Percentiles rank a stretch among this genome's conserved stretches.
Conservation (phyloP, 2,113 vertebrate genomes). For the Cyphomyrus plagiostoma region DNA sequence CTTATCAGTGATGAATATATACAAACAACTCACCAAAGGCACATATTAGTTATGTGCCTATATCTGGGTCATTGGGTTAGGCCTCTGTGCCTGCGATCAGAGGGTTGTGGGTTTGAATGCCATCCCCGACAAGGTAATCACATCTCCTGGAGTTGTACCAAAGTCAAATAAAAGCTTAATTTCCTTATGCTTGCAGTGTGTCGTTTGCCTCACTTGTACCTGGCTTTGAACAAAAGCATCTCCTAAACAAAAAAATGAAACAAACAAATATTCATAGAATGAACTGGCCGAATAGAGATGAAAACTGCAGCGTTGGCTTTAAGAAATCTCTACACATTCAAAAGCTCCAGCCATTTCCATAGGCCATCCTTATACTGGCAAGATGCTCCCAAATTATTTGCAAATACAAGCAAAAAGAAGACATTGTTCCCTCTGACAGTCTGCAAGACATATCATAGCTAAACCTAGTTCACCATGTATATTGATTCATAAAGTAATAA, state of each 20-base stretch:
- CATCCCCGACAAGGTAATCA: neutral
- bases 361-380: neutral
- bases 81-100: neutral
- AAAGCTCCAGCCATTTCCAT: neutral
- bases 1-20: slow-evolving; percentile 11
- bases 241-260: neutral
- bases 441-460: neutral
- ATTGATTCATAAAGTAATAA: neutral
- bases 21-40: neutral
- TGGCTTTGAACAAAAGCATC: neutral
- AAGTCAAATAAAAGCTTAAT: neutral
- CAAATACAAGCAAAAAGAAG: neutral
- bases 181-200: neutral
- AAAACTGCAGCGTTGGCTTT: neutral
- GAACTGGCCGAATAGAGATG: neutral
- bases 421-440: neutral
- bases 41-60: neutral
- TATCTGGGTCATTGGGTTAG: neutral
- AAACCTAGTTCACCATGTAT: neutral
- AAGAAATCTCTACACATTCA: neutral
- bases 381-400: neutral
- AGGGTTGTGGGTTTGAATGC: neutral
- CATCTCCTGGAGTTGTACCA: neutral
- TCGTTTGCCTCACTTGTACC: neutral
- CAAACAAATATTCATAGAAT: neutral